Base-by-base conservation (phyloP, 2,888 invertebrate species). In the Noctua janthe region DNA sequence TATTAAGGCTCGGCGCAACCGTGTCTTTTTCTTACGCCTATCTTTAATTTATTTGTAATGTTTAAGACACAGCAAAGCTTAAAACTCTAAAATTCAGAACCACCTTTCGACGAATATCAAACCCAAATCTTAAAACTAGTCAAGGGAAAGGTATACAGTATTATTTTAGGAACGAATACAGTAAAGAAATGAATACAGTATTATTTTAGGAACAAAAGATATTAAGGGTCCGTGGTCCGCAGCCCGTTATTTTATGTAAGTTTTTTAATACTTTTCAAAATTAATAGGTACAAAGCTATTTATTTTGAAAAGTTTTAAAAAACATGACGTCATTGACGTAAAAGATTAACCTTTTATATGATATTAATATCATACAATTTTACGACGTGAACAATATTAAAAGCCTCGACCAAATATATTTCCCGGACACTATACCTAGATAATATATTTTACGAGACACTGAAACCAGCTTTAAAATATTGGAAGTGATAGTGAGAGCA, bases 181-280 rank as follows among this genome's bases (percentile, higher is more conserved):
- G 39, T 39, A 78, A 49, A 49, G 15, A 73, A 83, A 78, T 62
- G 6, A 77, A 76, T 35, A 15, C 15, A 39, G 39, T 74, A 56
- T 87, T 83, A 64, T 83, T 83, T 76, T 79, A 87, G 73, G 64
- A 82, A 84, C 82, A 75, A 84, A 78, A 76, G 39, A 71, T 75
- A 71, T 76, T 39, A 29, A 69, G 51, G 74, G 59, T 35, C 43
- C 49, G 59, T 49, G 39, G 54, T 54, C 62, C 79, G 20, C 59
- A 51, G 56, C 15, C 23, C 67, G 62, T 56, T 73, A 49, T 74
- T 70, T 71, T 64, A 72, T 39, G 39, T 39, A 39, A 39, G 39
- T 39, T 39, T 39, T 39, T 39, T 35, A 35, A 35, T 3, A 35
- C 2, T 35, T 29, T 35, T 35, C 35, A 35, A 35, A 35, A 35